A percentile compares a stretch with the other conserved stretches of the same genome.
phyloP scores from a whole-genome alignment of 2,888 invertebrate genomes.

The Drosophila kambysellisi region DNA sequence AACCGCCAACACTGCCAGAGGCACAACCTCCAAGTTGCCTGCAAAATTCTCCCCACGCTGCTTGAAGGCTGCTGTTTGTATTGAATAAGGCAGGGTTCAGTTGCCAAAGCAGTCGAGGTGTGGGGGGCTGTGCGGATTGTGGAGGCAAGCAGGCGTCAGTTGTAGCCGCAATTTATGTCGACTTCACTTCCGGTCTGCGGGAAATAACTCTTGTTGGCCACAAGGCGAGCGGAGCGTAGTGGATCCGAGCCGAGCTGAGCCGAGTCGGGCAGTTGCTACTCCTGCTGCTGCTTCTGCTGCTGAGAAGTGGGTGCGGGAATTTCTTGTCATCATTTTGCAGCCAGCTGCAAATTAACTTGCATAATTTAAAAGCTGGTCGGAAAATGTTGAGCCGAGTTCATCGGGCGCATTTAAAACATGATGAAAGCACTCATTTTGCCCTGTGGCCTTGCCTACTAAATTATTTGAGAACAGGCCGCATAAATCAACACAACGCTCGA shows the following conservation, averaged over 20 bases:
- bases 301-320: slow-evolving; percentile 46
- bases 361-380: slow-evolving; percentile 72
- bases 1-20: not conserved
- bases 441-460: slow-evolving; percentile 60
- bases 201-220: slow-evolving; percentile 73
- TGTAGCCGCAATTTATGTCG: slow-evolving; percentile 79
- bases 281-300: not conserved
- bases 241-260: not conserved
- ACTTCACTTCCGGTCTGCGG: slow-evolving; percentile 79
- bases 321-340: slow-evolving; percentile 76
- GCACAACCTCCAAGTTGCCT: slow-evolving; percentile 27
- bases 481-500: slow-evolving; percentile 57
- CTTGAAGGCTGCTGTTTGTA: slow-evolving; percentile 52
- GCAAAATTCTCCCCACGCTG: slow-evolving; percentile 29
- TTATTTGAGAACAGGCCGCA: slow-evolving; percentile 60
- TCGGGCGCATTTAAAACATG: slow-evolving; percentile 67
- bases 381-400: slow-evolving; percentile 69
- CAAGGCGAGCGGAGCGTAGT: slow-evolving; percentile 4
- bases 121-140: slow-evolving; percentile 1
- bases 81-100: slow-evolving; percentile 59
- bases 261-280: not conserved
- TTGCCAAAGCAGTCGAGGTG: slow-evolving; percentile 48
- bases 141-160: slow-evolving; percentile 54
- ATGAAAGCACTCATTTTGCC: slow-evolving; percentile 45
- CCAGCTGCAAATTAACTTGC: slow-evolving; percentile 76